Evolutionary conservation across 2,888 invertebrate genomes (phyloP), one percentile per base, ranked within the genome.

Genomic region (Cerceris ruficornis): DNA sequence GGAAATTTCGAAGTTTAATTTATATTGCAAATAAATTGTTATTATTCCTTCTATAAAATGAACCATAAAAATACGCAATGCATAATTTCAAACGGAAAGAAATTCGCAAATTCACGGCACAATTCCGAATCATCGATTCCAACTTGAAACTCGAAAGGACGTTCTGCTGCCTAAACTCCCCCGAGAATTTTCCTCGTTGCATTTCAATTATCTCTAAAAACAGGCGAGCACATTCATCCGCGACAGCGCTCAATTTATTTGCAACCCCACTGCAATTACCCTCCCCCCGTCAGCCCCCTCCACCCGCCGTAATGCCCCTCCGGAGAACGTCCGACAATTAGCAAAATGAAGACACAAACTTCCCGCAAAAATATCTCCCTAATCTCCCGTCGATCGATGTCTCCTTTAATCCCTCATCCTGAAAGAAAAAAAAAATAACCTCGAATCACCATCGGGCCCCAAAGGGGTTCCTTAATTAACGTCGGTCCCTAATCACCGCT

Each of bases 271-370:
- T 54, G 54, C 68, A 43, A 68, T 72, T 61, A 43, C 41, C 66
- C 60, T 59, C 71, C 71, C 71, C 49, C 54, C n/a, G 66, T 54
- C 59, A 50, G 13, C 13, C 11, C 6, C 11, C 2, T n/a, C 7
- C 41, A 58, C 43, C 17, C 58, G 15, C 59, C 52, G 39, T 7
- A 6, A 11, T 8, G 28, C 50, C 28, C 46, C 61, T 46, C 9
- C 28, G 15, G 41, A 8, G 58, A 39, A 50, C 17, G 43, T 7
- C n/a, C 14, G 39, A 57, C 70, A 75, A 75, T 71, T 71, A 71
- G 65, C 74, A 52, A n/a, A 49, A n/a, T 65, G 41, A 52, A 60
- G 71, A 75, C 70, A 59, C 69, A n/a, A 50, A n/a, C 11, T 50
- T 50, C 50, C 50, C n/a, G n/a, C 5, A 11, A 46, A 46, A 46